Evolutionary conservation across 2,888 invertebrate species (phyloP).

Genomic region (Caenorhabditis sinica): DNA sequence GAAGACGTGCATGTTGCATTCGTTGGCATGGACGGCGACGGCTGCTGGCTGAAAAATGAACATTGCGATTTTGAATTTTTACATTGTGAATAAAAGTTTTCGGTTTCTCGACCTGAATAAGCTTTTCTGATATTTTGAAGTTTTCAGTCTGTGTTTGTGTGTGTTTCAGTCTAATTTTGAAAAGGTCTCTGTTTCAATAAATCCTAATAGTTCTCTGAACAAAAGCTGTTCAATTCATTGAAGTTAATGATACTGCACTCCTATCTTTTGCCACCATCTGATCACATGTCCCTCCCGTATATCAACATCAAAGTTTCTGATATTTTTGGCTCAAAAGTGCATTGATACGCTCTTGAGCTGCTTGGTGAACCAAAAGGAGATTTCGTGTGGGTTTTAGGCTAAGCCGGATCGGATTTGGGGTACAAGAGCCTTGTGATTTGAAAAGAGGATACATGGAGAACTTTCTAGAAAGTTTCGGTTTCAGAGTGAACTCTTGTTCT

Average conservation of each 20-base stretch:
- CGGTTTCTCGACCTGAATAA: too few relatives aligned
- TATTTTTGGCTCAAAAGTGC: conserved; percentile 14
- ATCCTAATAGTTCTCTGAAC: too few relatives aligned
- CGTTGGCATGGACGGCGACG: conserved; percentile 76
- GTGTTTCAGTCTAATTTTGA: too few relatives aligned
- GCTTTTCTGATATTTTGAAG: too few relatives aligned
- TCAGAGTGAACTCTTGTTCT: not conserved
- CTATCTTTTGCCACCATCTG: not conserved
- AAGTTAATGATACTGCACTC: too few relatives aligned
- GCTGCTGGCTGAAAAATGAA: conserved; percentile 74
- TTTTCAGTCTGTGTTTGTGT: too few relatives aligned
- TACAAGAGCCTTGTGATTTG: conserved; percentile 3
- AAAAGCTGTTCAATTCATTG: too few relatives aligned
- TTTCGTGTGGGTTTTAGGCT: not conserved
- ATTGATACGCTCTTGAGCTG: conserved; percentile 13
- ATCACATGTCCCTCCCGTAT: not conserved
- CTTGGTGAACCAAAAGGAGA: conserved; percentile 1
- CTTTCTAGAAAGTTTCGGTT: not conserved
- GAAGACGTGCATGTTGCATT: conserved; percentile 77
- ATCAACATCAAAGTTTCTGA: not conserved
- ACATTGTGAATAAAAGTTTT: too few relatives aligned
- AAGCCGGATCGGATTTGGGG: conserved; percentile 7
- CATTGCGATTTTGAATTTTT: not conserved
- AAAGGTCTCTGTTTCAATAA: too few relatives aligned
- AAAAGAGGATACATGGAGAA: not conserved